These are phyloP conservation scores for Diorhabda sublineata DNA, from an alignment of 1,140 invertebrate species.

Conservation along the genomic window DNA sequence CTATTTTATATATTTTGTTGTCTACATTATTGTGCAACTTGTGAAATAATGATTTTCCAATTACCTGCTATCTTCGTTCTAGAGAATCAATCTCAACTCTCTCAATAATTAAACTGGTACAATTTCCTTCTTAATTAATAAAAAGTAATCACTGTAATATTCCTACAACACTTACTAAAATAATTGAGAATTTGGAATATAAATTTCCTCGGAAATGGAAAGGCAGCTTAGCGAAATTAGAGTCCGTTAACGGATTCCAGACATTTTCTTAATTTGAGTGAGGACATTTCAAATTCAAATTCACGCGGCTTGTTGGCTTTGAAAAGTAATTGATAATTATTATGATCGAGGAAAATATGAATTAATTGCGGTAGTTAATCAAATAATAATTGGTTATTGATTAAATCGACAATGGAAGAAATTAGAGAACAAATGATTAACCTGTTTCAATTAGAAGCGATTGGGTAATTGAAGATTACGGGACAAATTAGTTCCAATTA, in stretches of 20 bases:
- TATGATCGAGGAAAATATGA: neutral
- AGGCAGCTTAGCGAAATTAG: neutral
- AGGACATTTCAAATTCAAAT: neutral
- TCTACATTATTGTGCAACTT: too few species aligned
- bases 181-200: constrained; percentile 3
- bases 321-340: constrained; percentile 3
- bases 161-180: neutral
- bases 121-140: neutral
- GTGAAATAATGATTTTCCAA: too few species aligned
- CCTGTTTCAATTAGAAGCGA: too few species aligned
- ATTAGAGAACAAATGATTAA: too few species aligned
- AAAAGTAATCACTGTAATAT: neutral
- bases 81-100: too few species aligned
- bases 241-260: neutral
- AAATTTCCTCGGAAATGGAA: neutral
- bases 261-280: neutral
- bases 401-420: too few species aligned
- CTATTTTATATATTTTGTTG: too few species aligned
- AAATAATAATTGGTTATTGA: neutral
- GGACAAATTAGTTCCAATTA: too few species aligned
- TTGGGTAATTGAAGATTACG: too few species aligned
- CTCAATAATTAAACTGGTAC: neutral
- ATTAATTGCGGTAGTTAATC: neutral
- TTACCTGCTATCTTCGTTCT: too few species aligned
- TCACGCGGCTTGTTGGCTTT: neutral